These are phyloP conservation scores for Mesorhabditis belari DNA, from an alignment of 2,888 invertebrate genomes.

Conservation along the genomic window DNA sequence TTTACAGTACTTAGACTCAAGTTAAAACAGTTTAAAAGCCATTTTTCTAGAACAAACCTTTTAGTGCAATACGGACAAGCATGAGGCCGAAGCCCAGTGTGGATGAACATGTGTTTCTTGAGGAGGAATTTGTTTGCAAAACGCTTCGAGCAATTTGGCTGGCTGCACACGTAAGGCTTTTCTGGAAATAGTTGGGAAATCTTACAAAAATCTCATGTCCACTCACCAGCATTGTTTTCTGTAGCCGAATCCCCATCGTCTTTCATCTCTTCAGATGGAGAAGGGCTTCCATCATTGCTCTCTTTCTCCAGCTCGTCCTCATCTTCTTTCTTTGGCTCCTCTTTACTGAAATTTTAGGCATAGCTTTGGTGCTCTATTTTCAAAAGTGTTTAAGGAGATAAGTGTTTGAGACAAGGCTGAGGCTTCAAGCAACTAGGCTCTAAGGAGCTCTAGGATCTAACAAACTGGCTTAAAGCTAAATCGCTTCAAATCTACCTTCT, in stretches of 20 bases:
- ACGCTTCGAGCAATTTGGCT: conserved; percentile 47
- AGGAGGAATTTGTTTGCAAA: conserved; percentile 53
- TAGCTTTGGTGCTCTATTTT: not conserved
- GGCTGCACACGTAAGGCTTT: conserved; percentile 47
- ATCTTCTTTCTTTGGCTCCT: not conserved
- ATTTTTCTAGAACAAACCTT: conserved; percentile 38
- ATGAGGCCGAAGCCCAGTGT: conserved; percentile 52
- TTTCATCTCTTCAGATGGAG: conserved; percentile 13
- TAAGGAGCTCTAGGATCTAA: too few species aligned
- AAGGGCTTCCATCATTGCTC: conserved; percentile 13
- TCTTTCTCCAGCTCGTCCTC: conserved; percentile 8
- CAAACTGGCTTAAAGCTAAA: too few species aligned
- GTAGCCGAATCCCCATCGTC: conserved; percentile 8
- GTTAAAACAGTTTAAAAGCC: too few species aligned
- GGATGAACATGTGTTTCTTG: conserved; percentile 53
- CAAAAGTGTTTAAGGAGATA: too few species aligned
- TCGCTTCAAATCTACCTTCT: too few species aligned
- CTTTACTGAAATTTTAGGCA: not conserved
- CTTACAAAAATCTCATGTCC: not conserved
- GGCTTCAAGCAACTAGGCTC: too few species aligned
- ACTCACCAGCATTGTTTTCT: conserved; percentile 4
- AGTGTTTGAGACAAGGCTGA: too few species aligned
- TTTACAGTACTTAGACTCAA: too few species aligned
- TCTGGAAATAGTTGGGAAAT: conserved; percentile 14
- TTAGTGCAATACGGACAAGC: conserved; percentile 51